Evolutionary conservation across 2,113 vertebrate species (phyloP).

Genomic region (Brachypodius melanocephalos): DNA sequence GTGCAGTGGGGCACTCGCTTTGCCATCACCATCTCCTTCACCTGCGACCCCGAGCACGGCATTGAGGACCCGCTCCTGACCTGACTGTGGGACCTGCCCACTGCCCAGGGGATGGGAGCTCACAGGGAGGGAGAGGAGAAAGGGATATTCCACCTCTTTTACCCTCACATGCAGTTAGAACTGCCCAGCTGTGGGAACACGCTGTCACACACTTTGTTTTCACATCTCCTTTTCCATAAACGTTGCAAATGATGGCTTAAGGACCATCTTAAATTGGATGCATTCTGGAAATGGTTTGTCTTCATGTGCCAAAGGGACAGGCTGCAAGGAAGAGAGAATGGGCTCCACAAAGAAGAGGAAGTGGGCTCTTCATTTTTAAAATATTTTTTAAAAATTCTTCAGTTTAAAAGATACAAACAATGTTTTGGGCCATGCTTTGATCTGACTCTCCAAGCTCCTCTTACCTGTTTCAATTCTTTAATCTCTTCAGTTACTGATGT

Average conservation of each 20-base stretch:
- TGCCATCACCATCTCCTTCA: constrained; percentile 96
- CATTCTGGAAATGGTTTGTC: neutral
- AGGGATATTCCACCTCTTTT: neutral
- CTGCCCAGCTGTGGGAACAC: neutral
- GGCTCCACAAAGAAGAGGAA: neutral
- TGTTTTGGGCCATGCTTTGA: neutral
- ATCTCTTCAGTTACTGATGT: neutral
- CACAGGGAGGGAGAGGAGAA: neutral
- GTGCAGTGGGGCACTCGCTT: constrained; percentile 93
- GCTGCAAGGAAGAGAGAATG: neutral
- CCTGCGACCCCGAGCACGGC: constrained; percentile 84
- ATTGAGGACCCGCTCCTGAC: constrained; percentile 78
- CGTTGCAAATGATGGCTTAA: neutral
- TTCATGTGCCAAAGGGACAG: neutral
- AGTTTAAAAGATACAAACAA: neutral
- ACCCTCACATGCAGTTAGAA: neutral
- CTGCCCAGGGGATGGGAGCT: neutral
- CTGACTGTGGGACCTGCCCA: no score
- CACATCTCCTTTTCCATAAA: neutral
- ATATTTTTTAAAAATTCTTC: neutral
- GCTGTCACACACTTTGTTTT: neutral
- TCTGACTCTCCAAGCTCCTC: neutral
- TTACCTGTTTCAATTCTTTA: neutral
- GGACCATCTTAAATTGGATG: neutral
- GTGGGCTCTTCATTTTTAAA: neutral